Evolutionary conservation across 2,113 vertebrate species (phyloP).

Genomic region (Tenebrosternarchus preto): DNA sequence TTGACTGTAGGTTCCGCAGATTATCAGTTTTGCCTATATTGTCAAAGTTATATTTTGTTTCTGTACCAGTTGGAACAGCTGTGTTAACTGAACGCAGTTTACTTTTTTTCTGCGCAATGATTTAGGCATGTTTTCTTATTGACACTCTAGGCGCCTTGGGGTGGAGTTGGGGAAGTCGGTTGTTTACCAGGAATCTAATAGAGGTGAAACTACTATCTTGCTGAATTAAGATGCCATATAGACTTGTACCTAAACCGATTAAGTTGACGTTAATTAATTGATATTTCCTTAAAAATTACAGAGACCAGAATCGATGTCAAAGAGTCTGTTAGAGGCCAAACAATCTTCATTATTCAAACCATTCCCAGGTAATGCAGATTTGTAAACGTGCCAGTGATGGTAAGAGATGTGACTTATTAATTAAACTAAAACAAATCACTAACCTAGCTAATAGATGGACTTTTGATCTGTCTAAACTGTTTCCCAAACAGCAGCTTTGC

Average conservation of each 20-base stretch:
- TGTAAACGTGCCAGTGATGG: not conserved
- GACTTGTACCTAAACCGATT: not conserved
- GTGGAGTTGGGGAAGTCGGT: conserved; percentile 95
- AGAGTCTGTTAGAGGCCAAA: conserved; percentile 95
- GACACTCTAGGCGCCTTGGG: conserved; percentile 82
- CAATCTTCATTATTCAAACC: conserved; percentile 98
- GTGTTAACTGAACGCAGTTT: not conserved
- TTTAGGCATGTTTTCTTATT: conserved; percentile 11
- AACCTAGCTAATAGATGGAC: too few species aligned
- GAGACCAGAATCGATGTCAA: conserved; percentile 98
- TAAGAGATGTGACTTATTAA: too few species aligned
- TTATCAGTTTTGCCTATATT: too few species aligned
- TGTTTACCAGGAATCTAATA: conserved; percentile 95
- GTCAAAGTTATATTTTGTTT: too few species aligned
- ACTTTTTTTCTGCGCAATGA: not conserved
- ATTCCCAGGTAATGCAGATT: conserved; percentile 84
- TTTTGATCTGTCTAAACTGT: not conserved
- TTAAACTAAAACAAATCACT: too few species aligned
- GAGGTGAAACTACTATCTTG: conserved; percentile 76
- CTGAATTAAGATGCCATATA: too few species aligned
- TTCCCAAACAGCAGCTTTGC: not conserved
- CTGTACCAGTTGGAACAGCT: too few species aligned
- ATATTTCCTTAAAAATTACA: conserved; percentile 56
- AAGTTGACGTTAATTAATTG: not conserved
- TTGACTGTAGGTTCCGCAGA: too few species aligned